Percentiles rank a stretch among this genome's conserved stretches.
These are phyloP conservation scores for Hipposideros larvatus DNA, from an alignment of 2,797 vertebrate species.

Conservation along the genomic window DNA sequence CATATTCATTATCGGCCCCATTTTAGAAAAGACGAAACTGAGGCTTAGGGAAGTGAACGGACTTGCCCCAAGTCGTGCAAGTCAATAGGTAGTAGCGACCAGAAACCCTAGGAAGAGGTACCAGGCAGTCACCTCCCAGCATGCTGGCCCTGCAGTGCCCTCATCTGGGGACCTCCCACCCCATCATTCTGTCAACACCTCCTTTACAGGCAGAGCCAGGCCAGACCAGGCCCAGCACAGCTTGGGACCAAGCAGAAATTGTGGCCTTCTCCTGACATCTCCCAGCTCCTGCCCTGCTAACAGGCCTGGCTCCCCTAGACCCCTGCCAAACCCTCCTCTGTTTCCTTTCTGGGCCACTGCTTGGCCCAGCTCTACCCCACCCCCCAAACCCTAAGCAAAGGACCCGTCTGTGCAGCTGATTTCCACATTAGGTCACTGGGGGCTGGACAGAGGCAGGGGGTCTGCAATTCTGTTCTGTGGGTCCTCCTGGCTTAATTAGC, in stretches of 20 bases:
- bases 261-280: conserved; percentile 38
- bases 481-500: conserved; percentile 68
- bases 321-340: conserved; percentile 36
- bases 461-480: neutral
- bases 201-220: conserved; percentile 76
- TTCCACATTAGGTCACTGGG: conserved; percentile 66
- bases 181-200: conserved; percentile 85
- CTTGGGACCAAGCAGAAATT: neutral
- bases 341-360: conserved; percentile 36
- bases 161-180: conserved; percentile 78
- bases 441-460: conserved; percentile 56
- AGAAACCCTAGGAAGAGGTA: conserved; percentile 69
- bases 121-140: conserved; percentile 79
- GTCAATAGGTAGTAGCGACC: conserved; percentile 28
- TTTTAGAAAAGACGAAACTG: conserved; percentile 45
- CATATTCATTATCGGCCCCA: neutral
- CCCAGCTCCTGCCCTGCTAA: conserved; percentile 18
- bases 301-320: neutral
- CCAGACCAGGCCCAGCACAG: conserved; percentile 65
- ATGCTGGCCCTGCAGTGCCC: conserved; percentile 77
- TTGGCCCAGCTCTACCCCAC: neutral
- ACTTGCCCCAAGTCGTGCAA: conserved; percentile 21
- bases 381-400: conserved; percentile 60
- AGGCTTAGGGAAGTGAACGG: neutral
- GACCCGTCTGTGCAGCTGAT: conserved; percentile 53